Evolutionary conservation across 2,888 invertebrate species (phyloP).

Genomic region (Oegoconia quadripuncta): DNA sequence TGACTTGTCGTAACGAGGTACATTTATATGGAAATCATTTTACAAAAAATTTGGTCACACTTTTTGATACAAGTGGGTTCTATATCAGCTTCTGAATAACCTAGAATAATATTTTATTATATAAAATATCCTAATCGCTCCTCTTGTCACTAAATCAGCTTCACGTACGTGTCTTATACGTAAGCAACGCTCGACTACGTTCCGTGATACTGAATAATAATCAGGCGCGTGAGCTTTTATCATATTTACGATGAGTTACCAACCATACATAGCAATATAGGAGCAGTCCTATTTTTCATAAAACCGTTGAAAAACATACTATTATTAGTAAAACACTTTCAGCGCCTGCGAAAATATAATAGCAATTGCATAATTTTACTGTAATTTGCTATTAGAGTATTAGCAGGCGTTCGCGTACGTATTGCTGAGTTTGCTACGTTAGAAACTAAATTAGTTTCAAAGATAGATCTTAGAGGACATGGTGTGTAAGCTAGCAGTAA

Average conservation of each 20-base stretch:
- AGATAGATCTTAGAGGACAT: not conserved
- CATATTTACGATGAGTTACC: constrained; percentile 26
- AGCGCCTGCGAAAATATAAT: not conserved
- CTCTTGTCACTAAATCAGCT: not conserved
- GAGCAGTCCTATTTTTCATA: no score
- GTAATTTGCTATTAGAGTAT: not conserved
- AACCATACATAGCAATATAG: constrained; percentile 6
- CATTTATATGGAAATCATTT: no score
- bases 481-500: not conserved
- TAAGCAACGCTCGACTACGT: constrained; percentile 11
- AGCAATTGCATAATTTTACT: not conserved
- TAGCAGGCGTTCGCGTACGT: not conserved
- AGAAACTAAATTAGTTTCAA: not conserved
- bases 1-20: no score
- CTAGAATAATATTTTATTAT: not conserved
- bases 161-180: not conserved
- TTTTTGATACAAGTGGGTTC: no score
- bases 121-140: not conserved
- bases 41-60: no score
- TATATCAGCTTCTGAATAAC: no score
- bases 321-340: no score
- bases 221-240: constrained; percentile 29
- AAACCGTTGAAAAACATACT: no score
- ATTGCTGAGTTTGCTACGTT: not conserved
- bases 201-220: constrained; percentile 49